A percentile compares a stretch with the other conserved stretches of the same genome.
phyloP scores from a whole-genome alignment of 2,888 invertebrate species.

The Salticus scenicus region DNA sequence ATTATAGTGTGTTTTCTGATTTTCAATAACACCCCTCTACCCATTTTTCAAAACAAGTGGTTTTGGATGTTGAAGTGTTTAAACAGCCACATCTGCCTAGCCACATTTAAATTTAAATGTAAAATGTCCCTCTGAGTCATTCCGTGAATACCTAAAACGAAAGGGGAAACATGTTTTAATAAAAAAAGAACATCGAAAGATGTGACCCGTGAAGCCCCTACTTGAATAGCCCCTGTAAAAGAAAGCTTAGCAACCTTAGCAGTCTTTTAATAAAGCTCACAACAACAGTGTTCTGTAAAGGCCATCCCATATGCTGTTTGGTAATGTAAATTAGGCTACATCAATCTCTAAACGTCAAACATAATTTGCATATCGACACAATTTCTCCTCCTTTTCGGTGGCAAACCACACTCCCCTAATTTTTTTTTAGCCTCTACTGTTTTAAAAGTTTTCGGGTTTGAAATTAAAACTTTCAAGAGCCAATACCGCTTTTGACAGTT shows the following conservation, averaged over 20 bases:
- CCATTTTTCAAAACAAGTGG: too few relatives aligned
- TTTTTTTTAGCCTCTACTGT: slow-evolving; percentile 1
- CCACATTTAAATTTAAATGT: slow-evolving; percentile 1
- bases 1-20: too few relatives aligned
- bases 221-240: not conserved
- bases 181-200: not conserved
- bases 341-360: slow-evolving; percentile 57
- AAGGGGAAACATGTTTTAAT: slow-evolving; percentile 8
- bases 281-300: not conserved
- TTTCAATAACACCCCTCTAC: too few relatives aligned
- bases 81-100: not conserved
- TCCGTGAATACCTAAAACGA: not conserved
- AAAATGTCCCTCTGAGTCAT: not conserved
- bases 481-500: slow-evolving; percentile 37
- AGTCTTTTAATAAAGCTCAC: slow-evolving; percentile 6
- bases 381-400: slow-evolving; percentile 1
- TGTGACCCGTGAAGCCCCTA: not conserved
- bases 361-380: slow-evolving; percentile 52
- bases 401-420: not conserved
- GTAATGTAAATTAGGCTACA: slow-evolving; percentile 49
- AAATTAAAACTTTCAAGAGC: slow-evolving; percentile 48
- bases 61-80: too few relatives aligned
- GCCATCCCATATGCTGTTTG: slow-evolving; percentile 46
- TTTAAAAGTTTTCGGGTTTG: not conserved
- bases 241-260: slow-evolving; percentile 5